Base-by-base conservation (phyloP, 2,797 vertebrate species). In the Girardinus metallicus region DNA sequence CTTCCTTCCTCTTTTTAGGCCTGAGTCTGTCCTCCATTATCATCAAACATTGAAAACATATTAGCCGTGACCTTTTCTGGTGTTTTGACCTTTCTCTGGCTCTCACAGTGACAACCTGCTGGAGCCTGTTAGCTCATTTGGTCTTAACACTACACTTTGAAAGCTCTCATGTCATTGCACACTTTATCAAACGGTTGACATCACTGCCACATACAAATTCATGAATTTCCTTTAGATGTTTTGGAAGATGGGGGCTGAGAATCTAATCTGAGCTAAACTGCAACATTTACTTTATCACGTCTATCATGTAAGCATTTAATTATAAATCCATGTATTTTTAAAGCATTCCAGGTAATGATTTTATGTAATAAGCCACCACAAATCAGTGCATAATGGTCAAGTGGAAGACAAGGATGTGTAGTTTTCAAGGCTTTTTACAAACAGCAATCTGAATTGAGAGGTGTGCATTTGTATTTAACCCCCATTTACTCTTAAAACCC, bases 21-120 rank as follows among this genome's bases (percentile, higher is more conserved):
- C 1, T 36, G 74, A 75, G 23, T 80, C 23, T 0, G 36, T 84
- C 76, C 73, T 80, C 47, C 3, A 41, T 13, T 84, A 86, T 83
- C 83, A 49, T 8, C 2, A 21, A 84, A 79, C 80, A 39, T 76
- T n/a, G 53, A 84, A 74, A 76, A 73, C 83, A 80, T 90, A 78
- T 68, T 10, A 41, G 68, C 51, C 70, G 7, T 71, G 43, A 80
- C 47, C 74, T 79, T 53, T 77, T 78, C 73, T 11, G n/a, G n/a
- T 73, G 74, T 80, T 82, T 76, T 36, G 31, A 86, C 78, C 77
- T 82, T 49, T 80, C 36, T 68, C 21, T 80, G 31, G 31, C 73
- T 79, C 71, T 74, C 74, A 80, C 83, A 80, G 82, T 78, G 51
- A 74, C 73, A 60, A 70, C 71, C 60, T 70, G 29, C 26, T 41